Conservation (phyloP, 2,888 invertebrate genomes). For the Drosophila quasianomalipes region DNA sequence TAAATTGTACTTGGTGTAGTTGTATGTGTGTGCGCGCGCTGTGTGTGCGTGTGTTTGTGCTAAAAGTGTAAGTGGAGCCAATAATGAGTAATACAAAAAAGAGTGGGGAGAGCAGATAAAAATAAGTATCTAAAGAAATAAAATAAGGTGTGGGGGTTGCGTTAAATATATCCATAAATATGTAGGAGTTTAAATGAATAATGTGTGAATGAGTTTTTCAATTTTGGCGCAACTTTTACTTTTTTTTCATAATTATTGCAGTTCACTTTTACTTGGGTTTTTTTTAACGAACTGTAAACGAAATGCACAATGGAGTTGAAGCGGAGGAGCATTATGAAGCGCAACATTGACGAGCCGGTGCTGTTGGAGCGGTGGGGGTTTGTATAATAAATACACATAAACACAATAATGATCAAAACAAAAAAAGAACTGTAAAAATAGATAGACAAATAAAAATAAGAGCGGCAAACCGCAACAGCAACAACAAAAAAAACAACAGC, state of each 20-base stretch:
- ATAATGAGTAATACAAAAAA: conserved; percentile 64
- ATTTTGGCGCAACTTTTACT: conserved; percentile 58
- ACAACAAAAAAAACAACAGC: conserved; percentile 47
- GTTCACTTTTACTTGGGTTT: conserved; percentile 50
- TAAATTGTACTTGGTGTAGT: conserved; percentile 56
- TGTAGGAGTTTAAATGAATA: conserved; percentile 27
- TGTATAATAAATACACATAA: conserved; percentile 30
- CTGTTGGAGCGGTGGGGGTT: conserved; percentile 11
- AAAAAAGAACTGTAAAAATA: conserved; percentile 62
- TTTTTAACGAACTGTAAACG: conserved; percentile 46
- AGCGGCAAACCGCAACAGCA: conserved; percentile 54
- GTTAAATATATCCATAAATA: conserved; percentile 16
- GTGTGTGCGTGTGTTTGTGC: conserved; percentile 40
- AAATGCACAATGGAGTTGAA: conserved; percentile 56
- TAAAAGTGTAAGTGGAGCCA: conserved; percentile 56
- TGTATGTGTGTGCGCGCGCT: conserved; percentile 3
- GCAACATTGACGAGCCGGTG: conserved; percentile 28
- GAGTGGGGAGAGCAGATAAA: conserved; percentile 18
- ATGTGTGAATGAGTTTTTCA: conserved; percentile 26
- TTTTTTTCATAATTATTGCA: conserved; percentile 62
- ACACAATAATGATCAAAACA: conserved; percentile 50
- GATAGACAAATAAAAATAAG: conserved; percentile 61
- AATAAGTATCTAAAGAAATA: conserved; percentile 12
- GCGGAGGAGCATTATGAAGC: conserved; percentile 9
- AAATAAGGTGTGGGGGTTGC: conserved; percentile 49